Evolutionary conservation across 2,113 vertebrate genomes (phyloP).

Genomic region (Tautogolabrus adspersus): DNA sequence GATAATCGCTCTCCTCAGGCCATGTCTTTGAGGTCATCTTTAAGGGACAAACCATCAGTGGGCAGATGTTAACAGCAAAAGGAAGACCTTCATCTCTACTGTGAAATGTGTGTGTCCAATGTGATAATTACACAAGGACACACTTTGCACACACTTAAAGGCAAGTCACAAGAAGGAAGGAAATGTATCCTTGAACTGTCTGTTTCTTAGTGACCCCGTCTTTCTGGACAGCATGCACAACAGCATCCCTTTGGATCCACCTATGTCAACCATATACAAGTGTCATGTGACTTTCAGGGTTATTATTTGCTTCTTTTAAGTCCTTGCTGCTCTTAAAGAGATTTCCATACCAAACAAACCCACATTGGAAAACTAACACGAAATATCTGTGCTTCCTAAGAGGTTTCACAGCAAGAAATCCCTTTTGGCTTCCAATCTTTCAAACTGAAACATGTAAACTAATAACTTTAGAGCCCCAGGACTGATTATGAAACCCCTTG

Average conservation of each 20-base stretch:
- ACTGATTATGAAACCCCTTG: constrained; percentile 82
- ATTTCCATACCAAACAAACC: background rate
- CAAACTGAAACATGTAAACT: constrained; percentile 47
- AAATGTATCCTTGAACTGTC: constrained; percentile 58
- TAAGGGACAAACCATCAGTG: constrained; percentile 56
- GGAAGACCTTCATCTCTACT: constrained; percentile 78
- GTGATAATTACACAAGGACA: constrained; percentile 74
- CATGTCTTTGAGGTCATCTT: constrained; percentile 67
- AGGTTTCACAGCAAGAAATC: background rate
- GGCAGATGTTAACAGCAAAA: constrained; percentile 73
- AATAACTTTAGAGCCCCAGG: constrained; percentile 71
- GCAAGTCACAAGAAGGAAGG: constrained; percentile 45
- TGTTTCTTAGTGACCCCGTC: constrained; percentile 47
- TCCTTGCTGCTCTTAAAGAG: background rate
- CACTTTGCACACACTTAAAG: constrained; percentile 68
- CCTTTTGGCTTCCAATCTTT: constrained; percentile 33
- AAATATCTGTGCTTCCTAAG: background rate
- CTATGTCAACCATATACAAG: constrained; percentile 13
- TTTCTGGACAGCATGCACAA: constrained; percentile 30
- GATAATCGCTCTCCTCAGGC: constrained; percentile 74
- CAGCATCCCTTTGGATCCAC: constrained; percentile 27
- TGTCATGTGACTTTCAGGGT: constrained; percentile 32
- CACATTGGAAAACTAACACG: background rate
- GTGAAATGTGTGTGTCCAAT: constrained; percentile 83
- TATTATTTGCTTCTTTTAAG: background rate